Evolutionary conservation across 2,888 invertebrate genomes (phyloP), one percentile per base, ranked within the genome.

Genomic region (Patella caerulea): DNA sequence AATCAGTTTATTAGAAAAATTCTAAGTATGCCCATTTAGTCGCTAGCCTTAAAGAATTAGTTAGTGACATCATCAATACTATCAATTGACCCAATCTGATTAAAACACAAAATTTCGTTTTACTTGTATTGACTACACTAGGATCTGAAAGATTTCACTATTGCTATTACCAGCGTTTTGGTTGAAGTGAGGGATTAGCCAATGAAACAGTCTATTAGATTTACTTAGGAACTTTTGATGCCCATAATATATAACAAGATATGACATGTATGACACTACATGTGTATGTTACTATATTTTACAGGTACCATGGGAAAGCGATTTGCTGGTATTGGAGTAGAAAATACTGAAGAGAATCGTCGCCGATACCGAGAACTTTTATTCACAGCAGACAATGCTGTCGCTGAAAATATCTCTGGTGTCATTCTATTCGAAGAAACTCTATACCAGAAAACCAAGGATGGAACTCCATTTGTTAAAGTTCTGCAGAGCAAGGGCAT

Each of bases 361-460:
- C 95, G 96, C 86, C 94, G 94, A 83, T 97, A 97, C 94, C 94
- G 94, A 59, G 96, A 98, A 93, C 94, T 98, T 83, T 94, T 98
- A 85, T 98, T 98, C 94, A 95, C 95, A 88, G 93, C 96, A 72
- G 90, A 96, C 85, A 95, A 83, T 29, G 77, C 78, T n/a, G 75
- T 93, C 56, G 86, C 90, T 14, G 84, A 92, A 45, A 87, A 97
- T 93, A 95, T 99, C 91, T 98, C 98, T 77, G 99, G 99, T 65
- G 99, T 99, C 78, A 99, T 99, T 91, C 94, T 99, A 86, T 99
- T 97, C 94, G 97, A 99, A 93, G 99, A 99, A 93, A 99, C 99
- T 4, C 94, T 99, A 80, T 98, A 98, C 94, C 99, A 99, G 94
- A 98, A 97, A 93, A 94, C 96, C 75, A 96, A 96, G 83, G 96